Evolutionary conservation across 2,888 invertebrate genomes (phyloP).

Genomic region (Dynastes tityus): DNA sequence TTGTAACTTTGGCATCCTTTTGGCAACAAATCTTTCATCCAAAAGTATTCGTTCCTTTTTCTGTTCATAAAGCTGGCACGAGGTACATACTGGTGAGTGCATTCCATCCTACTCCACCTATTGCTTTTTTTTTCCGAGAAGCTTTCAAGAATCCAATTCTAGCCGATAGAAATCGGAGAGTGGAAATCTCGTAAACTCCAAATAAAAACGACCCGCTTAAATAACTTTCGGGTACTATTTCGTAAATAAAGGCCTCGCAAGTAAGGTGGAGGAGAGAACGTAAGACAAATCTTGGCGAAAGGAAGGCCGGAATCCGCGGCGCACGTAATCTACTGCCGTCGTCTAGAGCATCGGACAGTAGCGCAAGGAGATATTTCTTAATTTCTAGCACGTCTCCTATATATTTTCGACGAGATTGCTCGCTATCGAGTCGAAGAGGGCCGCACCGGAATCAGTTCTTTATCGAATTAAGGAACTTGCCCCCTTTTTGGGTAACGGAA

Average conservation of each 20-base stretch:
- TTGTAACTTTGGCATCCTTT: too few relatives aligned
- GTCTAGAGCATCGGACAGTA: neutral
- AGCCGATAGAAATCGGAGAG: neutral
- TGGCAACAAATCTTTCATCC: too few relatives aligned
- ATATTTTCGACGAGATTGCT: constrained; percentile 43
- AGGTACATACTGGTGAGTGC: too few relatives aligned
- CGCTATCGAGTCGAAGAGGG: constrained; percentile 8
- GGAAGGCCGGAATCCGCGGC: neutral
- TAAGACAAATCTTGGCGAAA: constrained; percentile 29
- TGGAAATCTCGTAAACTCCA: constrained; percentile 31
- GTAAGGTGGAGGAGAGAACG: neutral
- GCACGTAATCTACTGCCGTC: neutral
- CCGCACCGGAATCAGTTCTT: constrained; percentile 34
- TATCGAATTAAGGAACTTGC: constrained; percentile 25
- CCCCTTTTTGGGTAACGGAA: neutral
- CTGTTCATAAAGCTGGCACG: too few relatives aligned
- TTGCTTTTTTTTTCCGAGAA: too few relatives aligned
- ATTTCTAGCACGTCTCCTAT: constrained; percentile 39
- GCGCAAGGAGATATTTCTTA: constrained; percentile 40
- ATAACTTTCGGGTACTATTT: constrained; percentile 1
- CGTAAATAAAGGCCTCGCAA: neutral
- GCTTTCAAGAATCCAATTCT: constrained; percentile 2
- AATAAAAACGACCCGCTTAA: constrained; percentile 29
- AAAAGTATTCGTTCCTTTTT: too few relatives aligned
- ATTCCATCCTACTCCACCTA: too few relatives aligned